Base-by-base conservation (phyloP, 2,797 vertebrate genomes). In the Pangasius larnaudii region DNA sequence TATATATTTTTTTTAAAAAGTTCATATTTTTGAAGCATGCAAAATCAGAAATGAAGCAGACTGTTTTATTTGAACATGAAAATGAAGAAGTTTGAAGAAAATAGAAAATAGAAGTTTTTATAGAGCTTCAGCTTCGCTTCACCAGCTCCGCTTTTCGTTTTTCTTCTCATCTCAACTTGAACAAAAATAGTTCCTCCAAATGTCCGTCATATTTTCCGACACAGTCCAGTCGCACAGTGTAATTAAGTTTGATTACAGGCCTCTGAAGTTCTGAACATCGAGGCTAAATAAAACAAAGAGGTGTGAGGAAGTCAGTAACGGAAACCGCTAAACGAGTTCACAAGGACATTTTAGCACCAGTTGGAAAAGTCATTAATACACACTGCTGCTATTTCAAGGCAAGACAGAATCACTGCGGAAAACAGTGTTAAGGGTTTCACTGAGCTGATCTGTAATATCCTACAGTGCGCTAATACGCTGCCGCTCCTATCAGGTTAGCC, bases 1-100 rank as follows among this genome's bases (percentile, higher is more conserved):
- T 16, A 61, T 9, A 61, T 61, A 3, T 0, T 42, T 36, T 36
- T 2, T 36, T 36, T 36, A 36, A 36, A 46, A 46, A 46, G 2
- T 49, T 19, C 59, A 10, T 83, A 10, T 46, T 30, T 61, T 9
- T 10, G 18, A 61, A 81, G 78, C 59, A 5, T 46, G 58, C 2
- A 10, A 3, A 81, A 63, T 63, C 56, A n/a, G 36, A 61, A 61
- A 42, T 8, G 11, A 81, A 42, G 22, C 36, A 2, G 6, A 65
- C 39, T n/a, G 39, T 63, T 65, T 49, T n/a, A 49, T 19, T 65
- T 65, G 39, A 83, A 83, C 58, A 83, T 18, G 58, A 49, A 83
- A 63, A 65, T 61, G 36, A 61, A 42, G 42, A 42, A 42, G 42
- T 42, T 42, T 42, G 42, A 6, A 42, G 42, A 42, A 42, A 7